Percentiles rank a stretch among this genome's conserved stretches.
These are phyloP conservation scores for Phalacrocorax carbo DNA, from an alignment of 2,113 vertebrate species.

Conservation along the genomic window DNA sequence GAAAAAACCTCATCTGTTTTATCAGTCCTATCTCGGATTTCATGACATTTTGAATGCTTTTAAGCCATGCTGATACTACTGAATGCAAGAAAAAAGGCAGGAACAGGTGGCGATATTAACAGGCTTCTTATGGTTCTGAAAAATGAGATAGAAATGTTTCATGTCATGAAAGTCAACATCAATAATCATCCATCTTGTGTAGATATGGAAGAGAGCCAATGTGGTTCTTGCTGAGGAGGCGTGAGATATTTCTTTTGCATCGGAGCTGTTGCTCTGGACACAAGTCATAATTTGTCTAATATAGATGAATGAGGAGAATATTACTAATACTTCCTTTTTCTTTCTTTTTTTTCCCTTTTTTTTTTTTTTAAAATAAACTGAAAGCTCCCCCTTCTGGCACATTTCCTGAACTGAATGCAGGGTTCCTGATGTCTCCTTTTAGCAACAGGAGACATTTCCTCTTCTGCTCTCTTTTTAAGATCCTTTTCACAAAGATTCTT, in stretches of 20 bases:
- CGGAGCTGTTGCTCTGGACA: slow-evolving; percentile 50
- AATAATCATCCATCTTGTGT: slow-evolving; percentile 58
- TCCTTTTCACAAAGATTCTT: not conserved
- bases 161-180: slow-evolving; percentile 61
- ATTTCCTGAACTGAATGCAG: slow-evolving; percentile 31
- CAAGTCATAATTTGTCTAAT: slow-evolving; percentile 62
- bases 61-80: not conserved
- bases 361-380: not conserved
- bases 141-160: slow-evolving; percentile 65
- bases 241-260: slow-evolving; percentile 54
- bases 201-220: slow-evolving; percentile 46
- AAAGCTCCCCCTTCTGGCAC: slow-evolving; percentile 52
- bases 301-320: slow-evolving; percentile 30
- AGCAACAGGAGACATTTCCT: not conserved
- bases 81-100: not conserved
- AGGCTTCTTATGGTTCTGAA: slow-evolving; percentile 51
- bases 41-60: not conserved
- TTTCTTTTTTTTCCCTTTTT: not conserved
- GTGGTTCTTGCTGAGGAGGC: slow-evolving; percentile 28
- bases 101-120: slow-evolving; percentile 60
- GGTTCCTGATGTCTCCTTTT: not conserved
- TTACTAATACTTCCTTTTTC: not conserved
- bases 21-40: not conserved
- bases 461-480: not conserved
- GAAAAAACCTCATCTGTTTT: not conserved